Evolutionary conservation across 2,797 vertebrate genomes (phyloP).

Genomic region (Acanthiza pusilla): DNA sequence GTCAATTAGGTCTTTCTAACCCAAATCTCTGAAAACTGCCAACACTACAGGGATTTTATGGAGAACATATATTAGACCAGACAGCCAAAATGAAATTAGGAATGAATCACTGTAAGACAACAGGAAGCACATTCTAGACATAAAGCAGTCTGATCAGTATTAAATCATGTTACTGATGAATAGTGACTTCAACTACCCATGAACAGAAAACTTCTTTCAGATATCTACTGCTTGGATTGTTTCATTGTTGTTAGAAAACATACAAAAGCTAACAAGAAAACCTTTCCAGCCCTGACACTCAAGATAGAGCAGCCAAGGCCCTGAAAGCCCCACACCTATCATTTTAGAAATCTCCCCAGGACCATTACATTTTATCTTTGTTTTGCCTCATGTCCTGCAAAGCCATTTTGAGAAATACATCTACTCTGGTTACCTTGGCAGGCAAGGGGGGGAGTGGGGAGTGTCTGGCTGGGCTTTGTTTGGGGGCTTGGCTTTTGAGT

Average conservation of each 20-base stretch:
- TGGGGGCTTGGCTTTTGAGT: not conserved
- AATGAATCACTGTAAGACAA: not conserved
- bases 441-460: not conserved
- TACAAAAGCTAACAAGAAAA: not conserved
- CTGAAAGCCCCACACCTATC: not conserved
- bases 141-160: not conserved
- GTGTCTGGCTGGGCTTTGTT: not conserved
- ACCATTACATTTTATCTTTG: not conserved
- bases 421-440: not conserved
- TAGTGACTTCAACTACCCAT: not conserved
- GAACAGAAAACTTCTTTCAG: not conserved
- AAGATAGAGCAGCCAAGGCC: not conserved
- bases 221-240: not conserved
- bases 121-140: not conserved
- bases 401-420: not conserved
- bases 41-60: not conserved
- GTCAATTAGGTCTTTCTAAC: not conserved
- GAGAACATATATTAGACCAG: not conserved
- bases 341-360: not conserved
- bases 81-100: not conserved
- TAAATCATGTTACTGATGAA: not conserved
- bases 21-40: not conserved
- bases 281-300: not conserved
- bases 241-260: not conserved
- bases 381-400: not conserved